Evolutionary conservation across 2,888 invertebrate genomes (phyloP).

Genomic region (Ichneumoninae sp.): DNA sequence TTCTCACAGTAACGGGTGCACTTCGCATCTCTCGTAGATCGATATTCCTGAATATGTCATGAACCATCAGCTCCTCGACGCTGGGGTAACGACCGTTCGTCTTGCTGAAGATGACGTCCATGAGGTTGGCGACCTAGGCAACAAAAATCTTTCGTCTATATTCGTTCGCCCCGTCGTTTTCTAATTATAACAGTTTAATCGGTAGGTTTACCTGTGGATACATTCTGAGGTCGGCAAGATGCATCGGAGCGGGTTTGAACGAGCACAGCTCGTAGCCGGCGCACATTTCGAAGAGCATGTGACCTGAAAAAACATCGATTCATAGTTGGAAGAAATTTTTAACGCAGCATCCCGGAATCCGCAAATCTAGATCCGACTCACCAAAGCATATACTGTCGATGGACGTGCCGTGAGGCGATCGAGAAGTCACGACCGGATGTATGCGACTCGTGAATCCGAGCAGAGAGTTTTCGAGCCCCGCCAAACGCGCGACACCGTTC

Average conservation of each 20-base stretch:
- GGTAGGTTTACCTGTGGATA: slow-evolving; percentile 88
- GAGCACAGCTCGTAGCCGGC: slow-evolving; percentile 92
- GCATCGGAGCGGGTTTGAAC: slow-evolving; percentile 90
- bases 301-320: slow-evolving; percentile 84
- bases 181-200: slow-evolving; percentile 9
- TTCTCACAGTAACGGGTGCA: slow-evolving; percentile 90
- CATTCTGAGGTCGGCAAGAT: slow-evolving; percentile 89
- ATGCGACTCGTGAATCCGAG: slow-evolving; percentile 90
- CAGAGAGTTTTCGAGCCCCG: slow-evolving; percentile 94
- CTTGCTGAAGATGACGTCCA: slow-evolving; percentile 91
- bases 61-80: slow-evolving; percentile 92
- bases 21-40: slow-evolving; percentile 95
- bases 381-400: slow-evolving; percentile 91
- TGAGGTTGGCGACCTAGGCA: slow-evolving; percentile 90
- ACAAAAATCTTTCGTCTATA: slow-evolving; percentile 3
- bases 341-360: not conserved
- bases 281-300: slow-evolving; percentile 96
- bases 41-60: slow-evolving; percentile 94
- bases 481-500: slow-evolving; percentile 95
- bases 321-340: not conserved
- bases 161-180: not conserved
- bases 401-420: slow-evolving; percentile 84
- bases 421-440: slow-evolving; percentile 85
- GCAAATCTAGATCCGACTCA: slow-evolving; percentile 70
- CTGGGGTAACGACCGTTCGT: slow-evolving; percentile 88